phyloP scores from a whole-genome alignment of 1,140 invertebrate genomes.

The Ditylenchus dipsaci region DNA sequence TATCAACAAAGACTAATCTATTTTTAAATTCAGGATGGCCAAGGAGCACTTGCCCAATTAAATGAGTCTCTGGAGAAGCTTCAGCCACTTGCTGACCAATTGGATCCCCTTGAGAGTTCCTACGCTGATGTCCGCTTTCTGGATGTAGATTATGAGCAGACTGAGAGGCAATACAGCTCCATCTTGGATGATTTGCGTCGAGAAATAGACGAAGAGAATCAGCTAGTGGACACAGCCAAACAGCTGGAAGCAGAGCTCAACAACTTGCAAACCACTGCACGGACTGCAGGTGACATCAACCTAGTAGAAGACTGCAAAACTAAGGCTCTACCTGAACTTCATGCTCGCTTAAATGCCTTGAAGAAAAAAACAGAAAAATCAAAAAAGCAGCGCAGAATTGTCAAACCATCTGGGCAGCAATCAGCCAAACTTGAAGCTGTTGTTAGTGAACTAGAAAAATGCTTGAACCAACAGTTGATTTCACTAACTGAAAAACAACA shows the following conservation, averaged over 20 bases:
- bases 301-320: no score
- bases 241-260: slow-evolving; percentile 11
- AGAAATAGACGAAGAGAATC: slow-evolving; percentile 31
- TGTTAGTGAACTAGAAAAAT: no score
- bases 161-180: slow-evolving; percentile 42
- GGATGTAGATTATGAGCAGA: slow-evolving; percentile 44
- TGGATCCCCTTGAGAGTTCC: slow-evolving; percentile 44
- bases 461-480: no score
- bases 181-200: slow-evolving; percentile 21
- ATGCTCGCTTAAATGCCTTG: no score
- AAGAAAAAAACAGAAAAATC: no score
- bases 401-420: no score
- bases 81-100: slow-evolving; percentile 42
- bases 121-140: slow-evolving; percentile 50
- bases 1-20: not conserved
- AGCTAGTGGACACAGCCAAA: not conserved
- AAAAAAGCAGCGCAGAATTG: no score
- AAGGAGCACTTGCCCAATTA: slow-evolving; percentile 14
- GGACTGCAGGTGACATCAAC: slow-evolving; percentile 15
- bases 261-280: not conserved
- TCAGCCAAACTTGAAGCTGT: no score
- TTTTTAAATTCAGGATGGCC: slow-evolving; percentile 15
- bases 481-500: no score
- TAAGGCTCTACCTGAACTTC: no score
- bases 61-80: slow-evolving; percentile 36